phyloP scores from a whole-genome alignment of 2,113 vertebrate species.

The Lepisosteus osseus region DNA sequence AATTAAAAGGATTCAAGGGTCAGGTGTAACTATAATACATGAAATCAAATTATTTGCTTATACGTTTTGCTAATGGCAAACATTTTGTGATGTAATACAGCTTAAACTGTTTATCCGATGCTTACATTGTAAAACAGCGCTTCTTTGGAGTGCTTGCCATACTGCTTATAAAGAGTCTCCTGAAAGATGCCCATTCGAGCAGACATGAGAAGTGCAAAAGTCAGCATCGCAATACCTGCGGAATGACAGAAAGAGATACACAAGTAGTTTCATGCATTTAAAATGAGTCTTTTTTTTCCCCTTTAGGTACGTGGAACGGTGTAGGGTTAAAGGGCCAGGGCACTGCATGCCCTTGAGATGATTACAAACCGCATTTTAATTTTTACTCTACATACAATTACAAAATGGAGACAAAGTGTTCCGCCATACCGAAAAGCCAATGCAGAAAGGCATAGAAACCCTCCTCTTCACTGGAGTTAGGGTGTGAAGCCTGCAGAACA shows the following conservation, averaged over 20 bases:
- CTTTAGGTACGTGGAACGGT: no score
- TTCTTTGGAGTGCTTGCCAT: slow-evolving; percentile 94
- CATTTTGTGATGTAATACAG: no score
- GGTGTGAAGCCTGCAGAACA: slow-evolving; percentile 65
- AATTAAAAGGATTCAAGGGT: no score
- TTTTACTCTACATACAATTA: background rate
- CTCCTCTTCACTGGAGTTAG: slow-evolving; percentile 60
- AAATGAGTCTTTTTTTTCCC: background rate
- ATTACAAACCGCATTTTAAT: background rate
- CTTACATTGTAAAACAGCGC: slow-evolving; percentile 95
- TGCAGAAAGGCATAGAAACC: slow-evolving; percentile 73
- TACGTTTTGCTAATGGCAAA: no score
- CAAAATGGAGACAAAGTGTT: background rate
- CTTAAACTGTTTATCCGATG: background rate
- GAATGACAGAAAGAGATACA: slow-evolving; percentile 3
- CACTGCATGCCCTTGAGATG: background rate
- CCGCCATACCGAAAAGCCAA: slow-evolving; percentile 83
- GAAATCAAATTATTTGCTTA: no score
- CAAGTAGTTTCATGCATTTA: no score
- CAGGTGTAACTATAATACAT: no score
- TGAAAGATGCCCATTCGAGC: slow-evolving; percentile 98
- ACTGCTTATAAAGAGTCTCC: slow-evolving; percentile 84
- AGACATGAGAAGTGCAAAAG: slow-evolving; percentile 92
- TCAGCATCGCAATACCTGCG: slow-evolving; percentile 85
- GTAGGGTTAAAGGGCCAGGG: no score